Evolutionary conservation across 2,797 vertebrate genomes (phyloP), one percentile per base, ranked within the genome.

Genomic region (Acipenser transmontanus): DNA sequence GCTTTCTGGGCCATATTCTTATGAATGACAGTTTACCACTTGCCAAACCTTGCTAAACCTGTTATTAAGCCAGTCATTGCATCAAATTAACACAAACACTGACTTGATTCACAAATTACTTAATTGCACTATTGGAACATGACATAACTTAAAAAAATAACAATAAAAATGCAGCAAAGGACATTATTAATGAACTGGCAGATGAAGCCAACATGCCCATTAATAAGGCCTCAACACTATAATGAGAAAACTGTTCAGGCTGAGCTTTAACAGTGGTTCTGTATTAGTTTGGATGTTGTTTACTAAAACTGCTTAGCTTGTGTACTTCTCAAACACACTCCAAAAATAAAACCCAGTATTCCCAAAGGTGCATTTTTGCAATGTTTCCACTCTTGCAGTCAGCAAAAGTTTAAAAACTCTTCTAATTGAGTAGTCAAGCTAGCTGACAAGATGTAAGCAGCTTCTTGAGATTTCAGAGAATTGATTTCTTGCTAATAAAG

Each of bases 361-460:
- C 60, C 34, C 20, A 61, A 61, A 61, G 20, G 59, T 14, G 20
- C 14, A 14, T 61, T 61, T 61, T 61, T 12, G 7, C 59, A 20
- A 61, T 47, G 59, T 14, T 12, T 17, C 17, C 63, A 77, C 68
- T 78, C 80, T 77, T 74, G 77, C 17, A 73, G 17, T 17, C 75
- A 77, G 74, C 76, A 76, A 76, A 72, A 75, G 50, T 60, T 71
- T 79, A 79, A 76, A 68, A 78, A 77, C 77, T 68, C 66, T 74
- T 68, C 68, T 79, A 76, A 77, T 76, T 82, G 80, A 79, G 81
- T 82, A 85, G 78, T 83, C 79, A 77, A 84, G 62, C 4, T 74
- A 74, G 69, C 78, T 78, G 82, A 65, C 78, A 80, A 34, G 34
- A 34, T 34, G 34, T 34, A 4, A 3, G 2, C 34, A 34, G 34